These are phyloP conservation scores for Polyploca ridens DNA, from an alignment of 2,888 invertebrate species.

Conservation along the genomic window DNA sequence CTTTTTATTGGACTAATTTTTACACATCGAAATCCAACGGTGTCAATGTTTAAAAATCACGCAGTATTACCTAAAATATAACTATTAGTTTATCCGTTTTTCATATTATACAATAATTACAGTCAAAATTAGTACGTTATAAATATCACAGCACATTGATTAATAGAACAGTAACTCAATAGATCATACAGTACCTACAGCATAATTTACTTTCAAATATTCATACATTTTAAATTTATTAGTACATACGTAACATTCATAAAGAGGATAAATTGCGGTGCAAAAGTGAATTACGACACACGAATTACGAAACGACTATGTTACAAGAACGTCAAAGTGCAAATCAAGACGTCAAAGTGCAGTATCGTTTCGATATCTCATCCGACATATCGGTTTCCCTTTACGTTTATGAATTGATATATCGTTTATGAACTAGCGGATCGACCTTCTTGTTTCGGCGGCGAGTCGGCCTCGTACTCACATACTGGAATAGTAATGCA, in stretches of 20 bases:
- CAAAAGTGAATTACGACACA: constrained; percentile 12
- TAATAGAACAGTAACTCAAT: no score
- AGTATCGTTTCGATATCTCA: constrained; percentile 16
- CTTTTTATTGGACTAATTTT: no score
- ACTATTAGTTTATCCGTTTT: no score
- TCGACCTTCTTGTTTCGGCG: constrained; percentile 53
- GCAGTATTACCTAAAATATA: no score
- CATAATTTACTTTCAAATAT: neutral
- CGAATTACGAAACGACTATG: constrained; percentile 21
- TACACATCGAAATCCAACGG: no score
- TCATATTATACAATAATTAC: no score
- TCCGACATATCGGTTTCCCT: constrained; percentile 29
- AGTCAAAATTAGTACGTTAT: no score
- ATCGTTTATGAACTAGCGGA: constrained; percentile 32
- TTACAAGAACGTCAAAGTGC: constrained; percentile 15
- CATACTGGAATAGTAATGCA: constrained; percentile 52
- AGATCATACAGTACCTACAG: neutral
- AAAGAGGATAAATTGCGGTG: constrained; percentile 18
- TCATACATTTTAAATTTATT: neutral
- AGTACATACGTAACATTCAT: neutral
- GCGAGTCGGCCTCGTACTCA: constrained; percentile 45
- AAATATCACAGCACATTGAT: no score
- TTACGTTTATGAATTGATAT: constrained; percentile 45
- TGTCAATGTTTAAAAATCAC: no score
- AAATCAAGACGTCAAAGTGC: constrained; percentile 23